A percentile compares a stretch with the other conserved stretches of the same genome.
Conservation (phyloP, 2,113 vertebrate species). For the Calcarius ornatus region DNA sequence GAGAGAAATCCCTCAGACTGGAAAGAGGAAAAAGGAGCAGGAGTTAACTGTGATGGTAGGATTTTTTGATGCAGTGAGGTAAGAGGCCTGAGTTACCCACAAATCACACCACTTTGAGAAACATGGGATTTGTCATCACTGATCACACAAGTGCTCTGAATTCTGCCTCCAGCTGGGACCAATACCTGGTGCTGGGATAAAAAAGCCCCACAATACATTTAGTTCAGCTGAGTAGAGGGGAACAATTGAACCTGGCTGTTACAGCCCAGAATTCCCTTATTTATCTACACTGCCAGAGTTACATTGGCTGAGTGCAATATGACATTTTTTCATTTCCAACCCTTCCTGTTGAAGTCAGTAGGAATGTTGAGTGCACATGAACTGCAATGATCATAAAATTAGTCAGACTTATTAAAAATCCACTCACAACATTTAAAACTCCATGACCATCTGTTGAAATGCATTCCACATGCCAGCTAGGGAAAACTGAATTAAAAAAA, state of each 20-base stretch:
- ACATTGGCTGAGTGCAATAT: neutral
- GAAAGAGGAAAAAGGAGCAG: neutral
- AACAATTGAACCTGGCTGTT: neutral
- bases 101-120: neutral
- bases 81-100: neutral
- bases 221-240: neutral
- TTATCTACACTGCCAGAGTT: neutral
- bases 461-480: slow-evolving; percentile 12
- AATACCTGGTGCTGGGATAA: neutral
- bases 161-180: neutral
- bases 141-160: neutral
- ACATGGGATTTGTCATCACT: neutral
- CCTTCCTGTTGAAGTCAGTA: neutral
- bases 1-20: neutral
- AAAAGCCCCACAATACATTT: neutral
- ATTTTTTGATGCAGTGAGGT: neutral
- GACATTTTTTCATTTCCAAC: neutral
- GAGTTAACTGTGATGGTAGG: neutral
- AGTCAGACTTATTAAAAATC: slow-evolving; percentile 69
- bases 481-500: neutral
- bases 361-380: slow-evolving; percentile 13
- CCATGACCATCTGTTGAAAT: slow-evolving; percentile 55
- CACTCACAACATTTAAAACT: slow-evolving; percentile 48
- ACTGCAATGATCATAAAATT: slow-evolving; percentile 57
- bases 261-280: neutral